These are phyloP conservation scores for Pyrgus malvae DNA, from an alignment of 2,888 invertebrate genomes.

Conservation along the genomic window DNA sequence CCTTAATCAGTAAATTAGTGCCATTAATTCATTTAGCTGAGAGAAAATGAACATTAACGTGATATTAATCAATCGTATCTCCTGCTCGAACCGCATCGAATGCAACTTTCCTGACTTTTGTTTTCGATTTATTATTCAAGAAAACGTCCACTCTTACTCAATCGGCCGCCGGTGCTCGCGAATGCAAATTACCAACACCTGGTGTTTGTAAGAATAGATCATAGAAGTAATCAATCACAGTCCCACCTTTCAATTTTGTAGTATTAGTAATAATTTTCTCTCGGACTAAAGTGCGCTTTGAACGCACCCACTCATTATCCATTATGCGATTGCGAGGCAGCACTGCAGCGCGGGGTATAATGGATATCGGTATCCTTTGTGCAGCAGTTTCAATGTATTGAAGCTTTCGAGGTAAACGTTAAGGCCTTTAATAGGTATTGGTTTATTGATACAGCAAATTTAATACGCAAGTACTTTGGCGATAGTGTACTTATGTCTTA, in stretches of 20 bases:
- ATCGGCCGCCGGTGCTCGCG: constrained; percentile 13
- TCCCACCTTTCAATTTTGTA: constrained; percentile 27
- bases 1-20: constrained; percentile 3
- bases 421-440: too few species aligned
- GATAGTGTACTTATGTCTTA: too few species aligned
- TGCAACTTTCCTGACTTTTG: constrained; percentile 26
- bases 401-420: neutral
- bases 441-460: too few species aligned
- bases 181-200: constrained; percentile 25
- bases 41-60: constrained; percentile 20
- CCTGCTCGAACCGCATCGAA: constrained; percentile 22
- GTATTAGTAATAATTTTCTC: constrained; percentile 28
- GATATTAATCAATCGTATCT: constrained; percentile 23
- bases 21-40: constrained; percentile 3
- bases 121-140: constrained; percentile 27
- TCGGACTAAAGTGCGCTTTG: constrained; percentile 25
- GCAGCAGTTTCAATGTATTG: constrained; percentile 6
- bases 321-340: constrained; percentile 24
- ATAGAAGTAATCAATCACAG: constrained; percentile 25
- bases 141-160: constrained; percentile 24
- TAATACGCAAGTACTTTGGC: too few species aligned
- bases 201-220: constrained; percentile 25
- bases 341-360: constrained; percentile 6
- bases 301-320: constrained; percentile 27
- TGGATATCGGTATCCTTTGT: constrained; percentile 25